Evolutionary conservation across 1,140 invertebrate species (phyloP).

Genomic region (Cardiocondyla obscurior): DNA sequence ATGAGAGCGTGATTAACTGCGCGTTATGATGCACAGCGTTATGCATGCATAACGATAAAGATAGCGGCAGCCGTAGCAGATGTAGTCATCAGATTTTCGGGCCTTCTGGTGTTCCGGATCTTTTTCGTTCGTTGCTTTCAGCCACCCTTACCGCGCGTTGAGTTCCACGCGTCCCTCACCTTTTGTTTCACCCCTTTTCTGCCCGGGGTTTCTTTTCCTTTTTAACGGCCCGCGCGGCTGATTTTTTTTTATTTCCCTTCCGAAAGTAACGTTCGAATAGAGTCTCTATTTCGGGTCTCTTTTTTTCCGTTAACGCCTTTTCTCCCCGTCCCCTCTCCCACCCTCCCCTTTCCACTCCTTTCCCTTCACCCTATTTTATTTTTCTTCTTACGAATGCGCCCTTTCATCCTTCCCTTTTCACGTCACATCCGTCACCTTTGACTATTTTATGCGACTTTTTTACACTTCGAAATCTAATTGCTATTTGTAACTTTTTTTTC

Average conservation of each 20-base stretch:
- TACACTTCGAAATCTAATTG: slow-evolving; percentile 53
- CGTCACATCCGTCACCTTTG: neutral
- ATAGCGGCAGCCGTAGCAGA: slow-evolving; percentile 19
- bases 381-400: slow-evolving; percentile 61
- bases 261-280: neutral
- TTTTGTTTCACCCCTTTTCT: neutral
- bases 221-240: neutral
- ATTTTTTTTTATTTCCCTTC: neutral
- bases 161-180: neutral
- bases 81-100: slow-evolving; percentile 65
- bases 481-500: slow-evolving; percentile 44
- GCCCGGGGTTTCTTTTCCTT: neutral
- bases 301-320: neutral
- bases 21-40: neutral
- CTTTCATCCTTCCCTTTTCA: neutral
- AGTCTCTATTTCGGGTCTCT: neutral
- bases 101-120: slow-evolving; percentile 70
- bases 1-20: neutral
- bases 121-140: slow-evolving; percentile 61
- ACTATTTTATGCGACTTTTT: slow-evolving; percentile 6
- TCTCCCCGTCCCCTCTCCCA: no score
- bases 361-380: neutral
- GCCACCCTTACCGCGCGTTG: neutral
- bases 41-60: neutral
- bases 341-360: neutral